These are phyloP conservation scores for Trachemys scripta DNA, from an alignment of 2,113 vertebrate species.

Conservation along the genomic window DNA sequence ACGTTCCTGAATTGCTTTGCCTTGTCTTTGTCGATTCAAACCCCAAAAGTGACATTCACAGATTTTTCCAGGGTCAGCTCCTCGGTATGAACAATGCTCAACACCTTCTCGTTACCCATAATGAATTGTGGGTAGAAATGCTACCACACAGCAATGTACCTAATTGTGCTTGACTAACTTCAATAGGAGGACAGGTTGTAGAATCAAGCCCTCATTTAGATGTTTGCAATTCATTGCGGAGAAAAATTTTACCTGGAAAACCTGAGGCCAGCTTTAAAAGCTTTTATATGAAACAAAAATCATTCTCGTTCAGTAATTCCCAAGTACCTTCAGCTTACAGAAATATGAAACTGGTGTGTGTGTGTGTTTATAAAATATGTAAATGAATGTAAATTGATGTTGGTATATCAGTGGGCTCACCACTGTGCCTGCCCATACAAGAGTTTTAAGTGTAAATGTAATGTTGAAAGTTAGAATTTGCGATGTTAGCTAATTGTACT, in stretches of 20 bases:
- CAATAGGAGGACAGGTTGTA: neutral
- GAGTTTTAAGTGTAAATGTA: neutral
- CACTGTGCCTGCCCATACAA: neutral
- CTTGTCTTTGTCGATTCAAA: neutral
- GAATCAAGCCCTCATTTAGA: neutral
- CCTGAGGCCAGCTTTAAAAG: neutral
- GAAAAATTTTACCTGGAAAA: neutral
- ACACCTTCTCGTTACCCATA: neutral
- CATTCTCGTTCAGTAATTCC: neutral
- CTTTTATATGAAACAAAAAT: neutral
- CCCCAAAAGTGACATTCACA: neutral
- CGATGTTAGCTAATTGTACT: neutral
- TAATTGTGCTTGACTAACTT: neutral
- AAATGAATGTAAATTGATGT: neutral
- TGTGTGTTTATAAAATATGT: neutral
- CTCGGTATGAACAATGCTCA: neutral
- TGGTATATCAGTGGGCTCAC: neutral
- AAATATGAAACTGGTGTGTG: neutral
- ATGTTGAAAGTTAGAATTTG: neutral
- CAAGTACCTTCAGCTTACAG: neutral
- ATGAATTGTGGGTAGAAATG: neutral
- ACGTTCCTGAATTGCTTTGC: neutral
- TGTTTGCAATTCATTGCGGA: neutral
- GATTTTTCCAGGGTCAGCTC: neutral
- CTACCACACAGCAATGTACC: neutral